Evolutionary conservation across 2,888 invertebrate genomes (phyloP), one percentile per base, ranked within the genome.

Genomic region (Callimorpha dominula): DNA sequence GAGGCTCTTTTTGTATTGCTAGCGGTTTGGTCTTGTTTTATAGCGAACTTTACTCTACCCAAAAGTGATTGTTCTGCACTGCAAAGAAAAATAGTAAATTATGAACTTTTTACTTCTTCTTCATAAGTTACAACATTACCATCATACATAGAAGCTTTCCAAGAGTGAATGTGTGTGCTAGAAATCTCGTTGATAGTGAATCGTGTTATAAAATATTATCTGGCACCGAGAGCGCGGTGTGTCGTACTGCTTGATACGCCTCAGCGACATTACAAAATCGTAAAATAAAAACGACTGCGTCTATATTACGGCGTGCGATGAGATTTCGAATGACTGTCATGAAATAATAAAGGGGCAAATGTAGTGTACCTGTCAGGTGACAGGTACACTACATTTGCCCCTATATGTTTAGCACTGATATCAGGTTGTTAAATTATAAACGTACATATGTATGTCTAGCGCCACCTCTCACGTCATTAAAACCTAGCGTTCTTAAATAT

Each of bases 211-310:
- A 79, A 82, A 83, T 81, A 80, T 84, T 78, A 84, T 83, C 79
- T 73, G 82, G 54, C 67, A 67, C 65, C 62, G 46, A 75, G 74
- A 73, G 68, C 70, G 78, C 69, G 68, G 70, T 68, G 72, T 72
- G 43, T 71, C 73, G 72, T 77, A 77, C 75, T 70, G 78, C 76
- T 85, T 84, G 81, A 81, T 86, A 84, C 84, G 86, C 80, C 74
- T 78, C 80, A 77, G 84, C 80, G 82, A 86, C 87, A 88, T 91
- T 90, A 91, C 86, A 88, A 88, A 89, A 87, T 87, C 90, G 89
- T 91, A 89, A 92, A 91, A 90, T 89, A 89, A 88, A 90, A 89
- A 90, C 86, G 88, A 87, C 84, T 84, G 79, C 77, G 86, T 83
- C 82, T 86, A 85, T 84, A 87, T 86, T 83, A 86, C 84, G 81